These are phyloP conservation scores for Peromyscus aztecus DNA, from an alignment of 2,797 vertebrate genomes.

Conservation along the genomic window DNA sequence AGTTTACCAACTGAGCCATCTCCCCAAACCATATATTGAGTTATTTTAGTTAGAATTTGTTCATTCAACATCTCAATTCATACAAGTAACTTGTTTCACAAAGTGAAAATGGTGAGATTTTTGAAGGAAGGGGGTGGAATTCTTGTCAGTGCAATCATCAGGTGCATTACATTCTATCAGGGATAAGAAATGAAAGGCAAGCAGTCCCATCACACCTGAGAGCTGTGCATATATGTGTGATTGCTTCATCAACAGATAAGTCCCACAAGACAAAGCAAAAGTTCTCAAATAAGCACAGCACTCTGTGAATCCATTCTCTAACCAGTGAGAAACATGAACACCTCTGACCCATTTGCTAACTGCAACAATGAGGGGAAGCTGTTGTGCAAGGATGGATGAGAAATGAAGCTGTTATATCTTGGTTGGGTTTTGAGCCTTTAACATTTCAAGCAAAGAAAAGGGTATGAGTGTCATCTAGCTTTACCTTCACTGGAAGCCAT, in stretches of 20 bases:
- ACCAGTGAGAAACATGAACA: constrained; percentile 21
- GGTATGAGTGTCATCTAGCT: not conserved
- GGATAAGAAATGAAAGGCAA: not conserved
- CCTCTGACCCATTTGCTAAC: constrained; percentile 33
- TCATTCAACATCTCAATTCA: constrained; percentile 49
- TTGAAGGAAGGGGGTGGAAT: not conserved
- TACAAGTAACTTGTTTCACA: constrained; percentile 8
- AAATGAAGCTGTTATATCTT: no score
- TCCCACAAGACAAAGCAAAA: not conserved
- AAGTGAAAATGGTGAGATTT: constrained; percentile 42
- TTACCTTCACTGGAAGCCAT: not conserved
- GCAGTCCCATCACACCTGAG: not conserved
- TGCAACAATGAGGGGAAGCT: not conserved
- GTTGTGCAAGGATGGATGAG: not conserved
- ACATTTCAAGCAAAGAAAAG: not conserved
- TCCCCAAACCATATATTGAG: not conserved
- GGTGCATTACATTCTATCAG: not conserved
- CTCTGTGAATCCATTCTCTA: not conserved
- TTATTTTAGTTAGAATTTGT: constrained; percentile 59
- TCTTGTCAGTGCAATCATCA: not conserved
- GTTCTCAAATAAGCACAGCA: not conserved
- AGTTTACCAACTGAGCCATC: not conserved
- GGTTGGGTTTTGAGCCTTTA: not conserved
- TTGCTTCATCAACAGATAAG: not conserved
- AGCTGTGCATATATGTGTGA: not conserved